Evolutionary conservation across 1,140 invertebrate species (phyloP).

Genomic region (Onthophagus taurus): DNA sequence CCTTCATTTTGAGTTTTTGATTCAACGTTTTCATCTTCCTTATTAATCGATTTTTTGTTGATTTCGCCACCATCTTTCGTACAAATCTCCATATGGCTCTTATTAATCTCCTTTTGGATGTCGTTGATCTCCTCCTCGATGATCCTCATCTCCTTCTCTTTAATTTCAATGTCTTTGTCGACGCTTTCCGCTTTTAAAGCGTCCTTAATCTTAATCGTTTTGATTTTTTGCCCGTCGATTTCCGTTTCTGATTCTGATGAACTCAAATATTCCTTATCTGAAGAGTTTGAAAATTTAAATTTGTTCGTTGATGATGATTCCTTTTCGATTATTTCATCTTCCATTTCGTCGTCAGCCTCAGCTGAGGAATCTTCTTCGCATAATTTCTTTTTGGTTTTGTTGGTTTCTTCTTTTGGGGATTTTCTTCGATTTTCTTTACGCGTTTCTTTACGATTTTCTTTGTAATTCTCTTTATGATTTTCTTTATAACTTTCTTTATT

Average conservation of each 20-base stretch:
- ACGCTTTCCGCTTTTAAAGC: conserved; percentile 20
- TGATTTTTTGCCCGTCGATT: conserved; percentile 37
- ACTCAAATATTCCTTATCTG: conserved; percentile 22
- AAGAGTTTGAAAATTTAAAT: conserved; percentile 31
- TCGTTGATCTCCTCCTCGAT: too few species aligned
- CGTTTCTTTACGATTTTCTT: conserved; percentile 30
- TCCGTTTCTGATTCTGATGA: conserved; percentile 36
- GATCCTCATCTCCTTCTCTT: too few species aligned
- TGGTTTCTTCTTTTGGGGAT: conserved; percentile 42
- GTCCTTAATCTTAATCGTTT: conserved; percentile 34
- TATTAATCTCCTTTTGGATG: conserved; percentile 1
- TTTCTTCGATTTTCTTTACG: too few species aligned
- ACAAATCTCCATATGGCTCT: not conserved
- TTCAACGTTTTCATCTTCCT: not conserved
- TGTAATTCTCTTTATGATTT: conserved; percentile 16
- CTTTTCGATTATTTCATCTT: conserved; percentile 41
- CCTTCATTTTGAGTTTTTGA: not conserved
- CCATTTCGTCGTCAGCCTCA: conserved; percentile 53
- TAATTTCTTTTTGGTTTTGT: conserved; percentile 25
- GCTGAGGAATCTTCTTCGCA: conserved; percentile 49
- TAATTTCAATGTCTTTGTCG: not conserved
- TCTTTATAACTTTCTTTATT: conserved; percentile 10
- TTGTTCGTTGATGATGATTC: conserved; percentile 17
- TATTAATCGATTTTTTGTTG: not conserved
- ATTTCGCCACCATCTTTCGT: not conserved